These are phyloP conservation scores for Sinodicranocentrus sp. DNA, from an alignment of 2,888 invertebrate genomes.

Conservation along the genomic window DNA sequence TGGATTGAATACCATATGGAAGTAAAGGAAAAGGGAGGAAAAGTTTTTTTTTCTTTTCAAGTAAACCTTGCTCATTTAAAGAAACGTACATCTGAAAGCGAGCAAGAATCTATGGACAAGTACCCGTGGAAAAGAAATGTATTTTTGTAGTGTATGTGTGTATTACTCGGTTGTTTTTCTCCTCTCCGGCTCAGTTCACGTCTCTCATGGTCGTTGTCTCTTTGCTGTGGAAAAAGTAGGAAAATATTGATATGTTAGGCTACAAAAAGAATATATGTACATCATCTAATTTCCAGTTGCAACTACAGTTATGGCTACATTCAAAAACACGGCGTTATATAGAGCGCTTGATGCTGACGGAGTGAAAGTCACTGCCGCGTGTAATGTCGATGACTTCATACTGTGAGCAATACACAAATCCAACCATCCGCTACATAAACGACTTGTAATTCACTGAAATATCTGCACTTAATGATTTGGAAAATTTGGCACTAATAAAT, in stretches of 20 bases:
- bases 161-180: slow-evolving; percentile 44
- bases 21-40: slow-evolving; percentile 6
- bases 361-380: slow-evolving; percentile 77
- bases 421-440: slow-evolving; percentile 77
- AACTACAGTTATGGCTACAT: slow-evolving; percentile 42
- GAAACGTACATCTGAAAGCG: slow-evolving; percentile 2
- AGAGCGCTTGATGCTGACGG: slow-evolving; percentile 74
- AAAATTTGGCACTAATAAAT: slow-evolving; percentile 77
- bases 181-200: slow-evolving; percentile 18
- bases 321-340: slow-evolving; percentile 9
- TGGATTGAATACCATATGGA: background rate
- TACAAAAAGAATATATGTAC: slow-evolving; percentile 25
- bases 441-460: slow-evolving; percentile 77
- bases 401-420: slow-evolving; percentile 75
- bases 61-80: slow-evolving; percentile 48
- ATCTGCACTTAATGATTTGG: slow-evolving; percentile 77
- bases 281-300: slow-evolving; percentile 32
- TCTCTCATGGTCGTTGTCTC: slow-evolving; percentile 45
- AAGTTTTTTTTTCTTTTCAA: slow-evolving; percentile 40
- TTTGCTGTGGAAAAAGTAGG: slow-evolving; percentile 6
- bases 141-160: background rate
- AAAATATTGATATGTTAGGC: slow-evolving; percentile 35
- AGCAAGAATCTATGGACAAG: no score
- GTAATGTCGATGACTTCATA: slow-evolving; percentile 77
- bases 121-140: no score